Evolutionary conservation across 2,797 vertebrate genomes (phyloP).

Genomic region (Pagetopsis macropterus): DNA sequence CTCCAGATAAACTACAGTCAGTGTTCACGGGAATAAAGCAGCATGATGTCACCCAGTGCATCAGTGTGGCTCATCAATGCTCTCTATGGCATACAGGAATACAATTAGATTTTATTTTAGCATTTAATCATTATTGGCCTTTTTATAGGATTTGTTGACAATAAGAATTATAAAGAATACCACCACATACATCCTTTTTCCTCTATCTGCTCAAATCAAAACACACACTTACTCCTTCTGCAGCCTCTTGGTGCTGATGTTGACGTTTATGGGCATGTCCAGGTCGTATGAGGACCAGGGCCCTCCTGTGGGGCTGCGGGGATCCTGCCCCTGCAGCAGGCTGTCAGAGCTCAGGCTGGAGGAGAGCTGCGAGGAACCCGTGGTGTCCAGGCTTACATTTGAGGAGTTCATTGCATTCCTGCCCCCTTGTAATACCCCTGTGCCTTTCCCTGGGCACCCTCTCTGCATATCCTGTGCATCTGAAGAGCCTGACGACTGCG

Average conservation of each 20-base stretch:
- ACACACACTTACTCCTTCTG: conserved; percentile 86
- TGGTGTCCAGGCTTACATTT: conserved; percentile 91
- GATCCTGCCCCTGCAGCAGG: conserved; percentile 80
- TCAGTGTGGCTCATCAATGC: background rate
- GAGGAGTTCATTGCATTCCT: conserved; percentile 84
- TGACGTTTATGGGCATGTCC: conserved; percentile 63
- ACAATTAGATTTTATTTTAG: too few relatives aligned
- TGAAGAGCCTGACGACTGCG: conserved; percentile 88
- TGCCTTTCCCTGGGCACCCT: conserved; percentile 51
- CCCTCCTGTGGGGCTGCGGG: conserved; percentile 82
- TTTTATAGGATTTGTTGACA: background rate
- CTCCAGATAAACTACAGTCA: background rate
- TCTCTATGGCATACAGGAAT: too few relatives aligned
- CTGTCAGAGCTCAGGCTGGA: conserved; percentile 93
- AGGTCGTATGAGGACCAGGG: conserved; percentile 82
- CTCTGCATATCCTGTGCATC: conserved; percentile 82
- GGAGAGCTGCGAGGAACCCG: conserved; percentile 91
- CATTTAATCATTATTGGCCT: background rate
- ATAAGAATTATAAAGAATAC: background rate
- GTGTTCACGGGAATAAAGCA: background rate
- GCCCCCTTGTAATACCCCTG: conserved; percentile 56
- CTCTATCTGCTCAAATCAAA: background rate
- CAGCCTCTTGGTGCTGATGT: conserved; percentile 70
- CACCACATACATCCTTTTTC: background rate
- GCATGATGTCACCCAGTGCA: background rate